Evolutionary conservation across 2,888 invertebrate genomes (phyloP).

Genomic region (Agrochola circellaris): DNA sequence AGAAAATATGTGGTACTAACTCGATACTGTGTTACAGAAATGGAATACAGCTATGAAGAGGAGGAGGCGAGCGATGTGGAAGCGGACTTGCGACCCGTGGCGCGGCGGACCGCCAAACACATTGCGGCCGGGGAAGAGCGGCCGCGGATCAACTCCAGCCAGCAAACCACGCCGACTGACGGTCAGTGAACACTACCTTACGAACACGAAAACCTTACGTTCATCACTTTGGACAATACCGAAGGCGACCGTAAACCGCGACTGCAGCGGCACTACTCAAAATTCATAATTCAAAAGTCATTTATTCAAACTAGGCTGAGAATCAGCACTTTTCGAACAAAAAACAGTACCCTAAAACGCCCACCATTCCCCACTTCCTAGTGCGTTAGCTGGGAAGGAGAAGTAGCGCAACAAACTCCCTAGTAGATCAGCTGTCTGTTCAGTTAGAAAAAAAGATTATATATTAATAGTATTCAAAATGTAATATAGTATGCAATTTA

Average conservation of each 20-base stretch:
- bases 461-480: no score
- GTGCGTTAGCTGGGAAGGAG: no score
- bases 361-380: no score
- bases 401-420: no score
- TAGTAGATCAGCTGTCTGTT: no score
- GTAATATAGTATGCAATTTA: no score
- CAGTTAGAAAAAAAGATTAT: no score
- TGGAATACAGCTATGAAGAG: slow-evolving; percentile 86
- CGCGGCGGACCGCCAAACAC: slow-evolving; percentile 91
- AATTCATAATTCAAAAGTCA: no score
- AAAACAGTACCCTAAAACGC: no score
- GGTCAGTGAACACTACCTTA: slow-evolving; percentile 74
- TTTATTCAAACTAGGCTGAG: no score
- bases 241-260: background rate
- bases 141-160: slow-evolving; percentile 90
- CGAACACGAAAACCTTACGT: background rate
- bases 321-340: no score
- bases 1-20: background rate
- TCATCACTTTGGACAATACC: background rate
- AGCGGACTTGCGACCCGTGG: slow-evolving; percentile 83
- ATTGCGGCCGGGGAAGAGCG: slow-evolving; percentile 92
- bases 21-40: slow-evolving; percentile 75
- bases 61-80: slow-evolving; percentile 85
- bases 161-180: slow-evolving; percentile 88
- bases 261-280: background rate